Base-by-base conservation (phyloP, 53 echinoderm and acorn worm genomes). In the Holothuria leucospilota region DNA sequence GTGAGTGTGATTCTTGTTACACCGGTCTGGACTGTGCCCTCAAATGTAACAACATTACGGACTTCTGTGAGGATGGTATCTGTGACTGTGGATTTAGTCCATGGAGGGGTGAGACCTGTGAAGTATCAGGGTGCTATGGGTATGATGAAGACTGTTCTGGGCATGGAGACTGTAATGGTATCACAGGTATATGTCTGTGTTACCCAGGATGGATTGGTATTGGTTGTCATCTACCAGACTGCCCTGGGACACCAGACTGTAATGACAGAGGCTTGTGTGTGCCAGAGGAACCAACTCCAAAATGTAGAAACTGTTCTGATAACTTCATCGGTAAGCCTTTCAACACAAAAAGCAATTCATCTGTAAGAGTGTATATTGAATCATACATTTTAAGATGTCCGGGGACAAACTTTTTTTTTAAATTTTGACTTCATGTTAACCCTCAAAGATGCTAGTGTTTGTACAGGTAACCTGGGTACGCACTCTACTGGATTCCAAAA, bases 51-150 rank as follows among this genome's bases (percentile, higher is more conserved):
- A 72, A 72, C 34, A 79, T 93, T 73, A 73, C 90, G 65, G 65
- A 69, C 15, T 27, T 62, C 3, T 93, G 96, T 66, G 51, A 29
- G 2, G 79, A 91, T 61, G 92, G 72, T 12, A 67, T 92, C 20
- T 96, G 96, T 82, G 91, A 96, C 59, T 96, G 96, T 82, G 93
- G 91, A 11, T 96, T 93, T 88, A 88, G 86, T 34, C 91, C 90
- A 3, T 93, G 96, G 92, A 89, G 96, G 21, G 96, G 96, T 28
- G 90, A 93, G 29, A 67, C 85, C 6, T 96, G 96, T 71, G 90
- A 91, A 13, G 21, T 73, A 16, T 90, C 86, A 13, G 91, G 96
- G 49, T 96, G 96, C 66, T 92, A 90, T 20, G 96, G 96, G 12
- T 82, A 71, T 29, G 92, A 86, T 28, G 90, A 91, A 78, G 96